Evolutionary conservation across 2,797 vertebrate species (phyloP).

Genomic region (Bradypodion ventrale): DNA sequence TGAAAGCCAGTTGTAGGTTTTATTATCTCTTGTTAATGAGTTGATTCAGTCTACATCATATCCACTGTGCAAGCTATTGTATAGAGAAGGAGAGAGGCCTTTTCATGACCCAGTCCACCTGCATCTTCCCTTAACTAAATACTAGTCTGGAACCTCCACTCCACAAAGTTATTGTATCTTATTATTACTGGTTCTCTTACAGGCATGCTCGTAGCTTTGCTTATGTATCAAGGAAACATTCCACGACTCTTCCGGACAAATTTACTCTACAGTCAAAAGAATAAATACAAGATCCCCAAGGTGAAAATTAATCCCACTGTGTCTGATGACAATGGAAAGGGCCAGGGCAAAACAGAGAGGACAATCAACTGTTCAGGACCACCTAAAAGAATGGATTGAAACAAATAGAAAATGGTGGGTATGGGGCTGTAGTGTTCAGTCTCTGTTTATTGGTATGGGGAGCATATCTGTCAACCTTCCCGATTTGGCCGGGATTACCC

Average conservation of each 20-base stretch:
- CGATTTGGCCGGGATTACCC: too few species aligned
- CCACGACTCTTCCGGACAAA: constrained; percentile 88
- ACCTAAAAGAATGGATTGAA: neutral
- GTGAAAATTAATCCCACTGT: constrained; percentile 12
- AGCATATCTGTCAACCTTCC: too few species aligned
- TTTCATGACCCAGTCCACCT: neutral
- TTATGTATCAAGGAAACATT: constrained; percentile 85
- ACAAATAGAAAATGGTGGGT: neutral
- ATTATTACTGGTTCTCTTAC: constrained; percentile 15
- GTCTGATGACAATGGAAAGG: accelerated
- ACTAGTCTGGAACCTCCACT: neutral
- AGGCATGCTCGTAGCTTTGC: constrained; percentile 87
- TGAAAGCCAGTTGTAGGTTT: too few species aligned
- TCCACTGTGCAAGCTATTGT: too few species aligned
- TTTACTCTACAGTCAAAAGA: constrained; percentile 85
- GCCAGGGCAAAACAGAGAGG: accelerated
- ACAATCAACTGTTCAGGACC: neutral
- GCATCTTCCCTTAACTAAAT: neutral
- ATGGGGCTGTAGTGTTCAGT: too few species aligned
- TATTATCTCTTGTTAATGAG: too few species aligned
- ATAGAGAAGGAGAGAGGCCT: too few species aligned
- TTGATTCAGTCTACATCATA: too few species aligned
- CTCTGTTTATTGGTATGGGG: neutral
- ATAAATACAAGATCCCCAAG: constrained; percentile 81
- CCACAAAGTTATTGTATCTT: neutral